phyloP scores from a whole-genome alignment of 2,113 vertebrate genomes.

The Cephalopterus ornatus region DNA sequence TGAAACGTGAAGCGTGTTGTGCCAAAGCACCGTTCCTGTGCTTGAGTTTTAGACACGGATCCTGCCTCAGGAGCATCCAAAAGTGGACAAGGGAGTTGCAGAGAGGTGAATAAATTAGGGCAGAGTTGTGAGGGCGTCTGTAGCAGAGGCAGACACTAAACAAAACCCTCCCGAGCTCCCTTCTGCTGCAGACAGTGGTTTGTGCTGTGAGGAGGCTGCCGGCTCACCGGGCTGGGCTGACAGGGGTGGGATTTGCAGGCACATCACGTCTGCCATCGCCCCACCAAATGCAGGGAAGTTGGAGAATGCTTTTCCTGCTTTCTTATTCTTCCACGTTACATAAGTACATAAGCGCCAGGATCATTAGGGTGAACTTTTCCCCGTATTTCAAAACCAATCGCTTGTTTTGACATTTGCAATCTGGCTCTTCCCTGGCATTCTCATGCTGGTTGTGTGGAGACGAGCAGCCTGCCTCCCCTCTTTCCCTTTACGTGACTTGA shows the following conservation, averaged over 20 bases:
- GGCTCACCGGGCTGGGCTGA: not conserved
- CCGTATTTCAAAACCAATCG: not conserved
- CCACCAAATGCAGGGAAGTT: not conserved
- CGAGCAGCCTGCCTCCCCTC: not conserved
- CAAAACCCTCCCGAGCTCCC: not conserved
- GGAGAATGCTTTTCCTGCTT: not conserved
- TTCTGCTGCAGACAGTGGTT: not conserved
- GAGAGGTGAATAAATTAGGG: not conserved
- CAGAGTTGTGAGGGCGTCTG: not conserved
- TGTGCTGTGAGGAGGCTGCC: not conserved
- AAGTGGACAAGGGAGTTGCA: not conserved
- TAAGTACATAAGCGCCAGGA: not conserved
- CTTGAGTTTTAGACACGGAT: not conserved
- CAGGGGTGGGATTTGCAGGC: not conserved
- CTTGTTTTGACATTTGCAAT: constrained; percentile 28
- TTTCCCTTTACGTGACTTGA: not conserved
- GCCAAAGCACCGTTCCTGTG: not conserved
- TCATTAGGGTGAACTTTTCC: constrained; percentile 5
- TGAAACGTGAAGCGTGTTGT: not conserved
- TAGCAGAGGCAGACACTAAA: not conserved
- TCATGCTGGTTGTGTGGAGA: not conserved
- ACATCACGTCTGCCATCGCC: not conserved
- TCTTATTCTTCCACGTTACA: accelerated
- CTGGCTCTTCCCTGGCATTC: not conserved
- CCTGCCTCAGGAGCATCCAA: not conserved